Conservation (phyloP, 2,797 vertebrate genomes). For the Poeciliopsis gracilis region DNA sequence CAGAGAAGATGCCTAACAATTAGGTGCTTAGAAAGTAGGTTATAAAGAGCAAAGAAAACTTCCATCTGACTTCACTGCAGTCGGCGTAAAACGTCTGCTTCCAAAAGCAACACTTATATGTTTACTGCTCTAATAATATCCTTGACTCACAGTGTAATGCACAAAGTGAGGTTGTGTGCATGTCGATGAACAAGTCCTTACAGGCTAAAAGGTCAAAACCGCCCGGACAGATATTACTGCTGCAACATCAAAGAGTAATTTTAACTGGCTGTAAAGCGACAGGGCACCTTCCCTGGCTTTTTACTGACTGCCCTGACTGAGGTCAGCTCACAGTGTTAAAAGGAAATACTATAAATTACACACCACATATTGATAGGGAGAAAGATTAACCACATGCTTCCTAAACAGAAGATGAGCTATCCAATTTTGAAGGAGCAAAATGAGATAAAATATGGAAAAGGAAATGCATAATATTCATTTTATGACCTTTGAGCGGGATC, state of each 20-base stretch:
- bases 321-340: conserved; percentile 80
- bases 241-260: conserved; percentile 84
- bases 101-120: neutral
- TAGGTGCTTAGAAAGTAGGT: neutral
- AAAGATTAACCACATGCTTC: conserved; percentile 69
- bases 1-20: neutral
- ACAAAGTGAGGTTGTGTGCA: neutral
- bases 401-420: conserved; percentile 44
- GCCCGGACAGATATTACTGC: conserved; percentile 70
- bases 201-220: conserved; percentile 64
- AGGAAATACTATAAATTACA: conserved; percentile 80
- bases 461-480: neutral
- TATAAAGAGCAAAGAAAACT: conserved; percentile 10
- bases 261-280: conserved; percentile 83
- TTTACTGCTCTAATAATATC: neutral
- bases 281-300: conserved; percentile 71
- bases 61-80: conserved; percentile 44
- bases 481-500: neutral
- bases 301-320: conserved; percentile 73
- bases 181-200: conserved; percentile 38
- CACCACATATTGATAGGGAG: conserved; percentile 53
- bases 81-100: neutral
- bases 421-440: conserved; percentile 37
- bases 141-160: neutral
- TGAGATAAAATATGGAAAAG: neutral